Evolutionary conservation across 2,888 invertebrate species (phyloP).

Genomic region (Cephalotes varians): DNA sequence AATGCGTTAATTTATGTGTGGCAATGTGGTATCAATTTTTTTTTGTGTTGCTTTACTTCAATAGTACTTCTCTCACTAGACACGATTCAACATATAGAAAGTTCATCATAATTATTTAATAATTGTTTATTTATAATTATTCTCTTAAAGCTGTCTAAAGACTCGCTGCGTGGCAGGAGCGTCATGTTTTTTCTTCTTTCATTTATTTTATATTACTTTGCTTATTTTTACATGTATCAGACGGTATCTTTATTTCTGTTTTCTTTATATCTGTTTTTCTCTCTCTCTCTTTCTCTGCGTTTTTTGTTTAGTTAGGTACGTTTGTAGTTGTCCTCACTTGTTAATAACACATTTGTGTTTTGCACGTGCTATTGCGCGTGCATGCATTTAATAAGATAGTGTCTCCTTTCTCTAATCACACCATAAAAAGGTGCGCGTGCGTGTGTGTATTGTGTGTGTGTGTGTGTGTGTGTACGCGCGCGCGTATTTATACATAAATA

Average conservation of each 20-base stretch:
- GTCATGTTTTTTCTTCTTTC: slow-evolving; percentile 74
- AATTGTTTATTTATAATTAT: slow-evolving; percentile 84
- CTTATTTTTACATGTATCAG: slow-evolving; percentile 66
- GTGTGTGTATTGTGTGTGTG: slow-evolving; percentile 55
- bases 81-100: slow-evolving; percentile 85
- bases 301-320: slow-evolving; percentile 78
- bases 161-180: slow-evolving; percentile 85
- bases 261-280: slow-evolving; percentile 61
- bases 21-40: slow-evolving; percentile 74
- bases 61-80: slow-evolving; percentile 84
- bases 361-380: slow-evolving; percentile 67
- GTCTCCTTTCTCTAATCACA: slow-evolving; percentile 43
- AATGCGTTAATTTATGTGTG: slow-evolving; percentile 75
- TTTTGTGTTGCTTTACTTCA: slow-evolving; percentile 77
- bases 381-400: slow-evolving; percentile 61
- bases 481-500: slow-evolving; percentile 79
- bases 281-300: slow-evolving; percentile 53
- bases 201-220: slow-evolving; percentile 76
- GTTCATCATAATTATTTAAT: slow-evolving; percentile 85
- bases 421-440: slow-evolving; percentile 55
- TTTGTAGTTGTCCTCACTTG: slow-evolving; percentile 78
- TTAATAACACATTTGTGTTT: slow-evolving; percentile 67
- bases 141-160: slow-evolving; percentile 85
- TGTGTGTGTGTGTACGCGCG: slow-evolving; percentile 58
- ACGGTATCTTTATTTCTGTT: slow-evolving; percentile 63